These are phyloP conservation scores for Diaphora mendica DNA, from an alignment of 2,888 invertebrate genomes.

Conservation along the genomic window DNA sequence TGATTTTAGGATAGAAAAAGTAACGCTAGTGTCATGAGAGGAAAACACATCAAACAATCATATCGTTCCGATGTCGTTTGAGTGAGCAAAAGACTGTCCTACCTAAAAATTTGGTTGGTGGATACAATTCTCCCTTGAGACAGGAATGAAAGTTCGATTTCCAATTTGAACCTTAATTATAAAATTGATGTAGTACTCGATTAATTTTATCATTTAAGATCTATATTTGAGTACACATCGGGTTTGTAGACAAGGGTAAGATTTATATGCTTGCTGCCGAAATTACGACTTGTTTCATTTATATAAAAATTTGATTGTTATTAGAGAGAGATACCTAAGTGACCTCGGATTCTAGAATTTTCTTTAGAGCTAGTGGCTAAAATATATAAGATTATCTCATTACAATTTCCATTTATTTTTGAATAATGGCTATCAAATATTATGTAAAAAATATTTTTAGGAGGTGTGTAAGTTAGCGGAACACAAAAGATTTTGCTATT, in stretches of 20 bases:
- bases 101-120: constrained; percentile 7
- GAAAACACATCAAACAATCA: background rate
- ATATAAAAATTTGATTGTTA: background rate
- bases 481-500: background rate
- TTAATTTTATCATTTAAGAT: background rate
- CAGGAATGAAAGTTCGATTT: constrained; percentile 6
- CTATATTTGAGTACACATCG: background rate
- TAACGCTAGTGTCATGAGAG: background rate
- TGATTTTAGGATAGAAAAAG: background rate
- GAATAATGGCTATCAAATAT: background rate
- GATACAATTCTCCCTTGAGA: constrained; percentile 7
- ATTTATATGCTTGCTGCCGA: background rate
- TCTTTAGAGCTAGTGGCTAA: background rate
- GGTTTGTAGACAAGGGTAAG: background rate
- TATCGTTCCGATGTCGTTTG: background rate
- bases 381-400: background rate
- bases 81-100: constrained; percentile 5
- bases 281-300: background rate
- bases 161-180: background rate
- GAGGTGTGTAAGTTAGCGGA: background rate
- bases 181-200: background rate
- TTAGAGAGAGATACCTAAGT: background rate
- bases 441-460: too few species aligned
- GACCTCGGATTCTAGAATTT: background rate
- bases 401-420: background rate